These are phyloP conservation scores for Theocolax elegans DNA, from an alignment of 1,140 invertebrate genomes.

Conservation along the genomic window DNA sequence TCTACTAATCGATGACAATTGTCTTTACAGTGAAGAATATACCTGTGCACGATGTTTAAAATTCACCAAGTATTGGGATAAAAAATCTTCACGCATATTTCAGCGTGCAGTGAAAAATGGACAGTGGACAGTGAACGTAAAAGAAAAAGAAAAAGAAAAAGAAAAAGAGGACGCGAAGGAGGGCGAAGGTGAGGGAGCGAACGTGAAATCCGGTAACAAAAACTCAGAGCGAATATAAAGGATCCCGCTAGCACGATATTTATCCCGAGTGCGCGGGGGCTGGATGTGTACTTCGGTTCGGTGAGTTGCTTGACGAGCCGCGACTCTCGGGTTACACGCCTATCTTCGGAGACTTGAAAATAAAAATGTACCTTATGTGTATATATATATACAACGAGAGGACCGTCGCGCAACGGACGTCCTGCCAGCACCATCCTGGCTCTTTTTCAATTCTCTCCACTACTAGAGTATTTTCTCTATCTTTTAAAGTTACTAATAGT, in stretches of 20 bases:
- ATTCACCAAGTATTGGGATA: too few species aligned
- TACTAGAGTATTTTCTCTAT: too few species aligned
- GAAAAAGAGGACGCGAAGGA: not conserved
- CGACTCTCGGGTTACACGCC: constrained; percentile 51
- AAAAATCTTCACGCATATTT: too few species aligned
- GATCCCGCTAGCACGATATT: constrained; percentile 35
- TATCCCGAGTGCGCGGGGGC: constrained; percentile 24
- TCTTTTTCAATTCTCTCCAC: constrained; percentile 38
- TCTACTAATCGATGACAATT: too few species aligned
- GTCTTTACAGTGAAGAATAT: too few species aligned
- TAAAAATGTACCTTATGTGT: too few species aligned
- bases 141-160: constrained; percentile 4
- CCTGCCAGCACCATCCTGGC: constrained; percentile 46
- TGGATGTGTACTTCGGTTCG: constrained; percentile 9
- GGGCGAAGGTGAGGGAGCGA: constrained; percentile 19
- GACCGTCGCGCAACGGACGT: constrained; percentile 41
- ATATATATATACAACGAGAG: too few species aligned
- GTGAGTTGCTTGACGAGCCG: constrained; percentile 48
- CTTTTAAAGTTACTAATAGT: too few species aligned
- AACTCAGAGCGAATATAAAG: constrained; percentile 44
- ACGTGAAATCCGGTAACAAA: constrained; percentile 51
- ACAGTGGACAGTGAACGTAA: not conserved
- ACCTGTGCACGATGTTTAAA: too few species aligned
- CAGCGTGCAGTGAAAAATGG: too few species aligned
- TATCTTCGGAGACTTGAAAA: constrained; percentile 46